Conservation (phyloP, 2,888 invertebrate genomes). For the Scaptomyza flava region DNA sequence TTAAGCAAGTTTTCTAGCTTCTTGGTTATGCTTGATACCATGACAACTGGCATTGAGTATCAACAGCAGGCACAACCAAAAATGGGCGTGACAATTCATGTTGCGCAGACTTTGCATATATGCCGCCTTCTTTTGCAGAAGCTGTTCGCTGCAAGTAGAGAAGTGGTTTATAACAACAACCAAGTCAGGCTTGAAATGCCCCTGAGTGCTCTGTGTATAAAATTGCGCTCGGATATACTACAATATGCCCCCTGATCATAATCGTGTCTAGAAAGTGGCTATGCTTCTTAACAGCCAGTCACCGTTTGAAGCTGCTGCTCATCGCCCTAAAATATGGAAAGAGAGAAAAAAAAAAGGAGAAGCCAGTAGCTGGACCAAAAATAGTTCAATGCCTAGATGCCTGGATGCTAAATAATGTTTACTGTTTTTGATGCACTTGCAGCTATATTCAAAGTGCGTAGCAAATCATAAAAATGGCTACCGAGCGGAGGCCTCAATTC, state of each 20-base stretch:
- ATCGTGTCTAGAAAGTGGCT: slow-evolving; percentile 70
- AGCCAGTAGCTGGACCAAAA: slow-evolving; percentile 60
- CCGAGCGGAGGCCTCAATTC: slow-evolving; percentile 29
- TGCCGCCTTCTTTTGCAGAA: slow-evolving; percentile 38
- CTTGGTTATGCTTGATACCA: slow-evolving; percentile 18
- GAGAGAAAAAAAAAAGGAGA: slow-evolving; percentile 7
- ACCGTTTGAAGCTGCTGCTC: slow-evolving; percentile 15
- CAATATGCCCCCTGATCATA: slow-evolving; percentile 52
- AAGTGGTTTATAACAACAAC: slow-evolving; percentile 44
- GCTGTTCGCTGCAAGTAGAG: slow-evolving; percentile 17
- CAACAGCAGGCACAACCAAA: slow-evolving; percentile 5
- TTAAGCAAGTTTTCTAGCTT: slow-evolving; percentile 1
- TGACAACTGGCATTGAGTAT: slow-evolving; percentile 49
- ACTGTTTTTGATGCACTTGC: slow-evolving; percentile 57
- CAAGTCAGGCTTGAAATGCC: slow-evolving; percentile 57
- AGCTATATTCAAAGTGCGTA: slow-evolving; percentile 71
- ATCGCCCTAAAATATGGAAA: slow-evolving; percentile 36
- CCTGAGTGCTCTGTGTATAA: slow-evolving; percentile 73
- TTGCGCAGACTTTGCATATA: slow-evolving; percentile 34
- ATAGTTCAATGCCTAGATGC: slow-evolving; percentile 57
- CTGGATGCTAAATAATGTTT: slow-evolving; percentile 8
- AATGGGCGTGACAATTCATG: slow-evolving; percentile 46
- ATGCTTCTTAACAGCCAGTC: slow-evolving; percentile 41
- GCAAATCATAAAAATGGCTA: slow-evolving; percentile 76
- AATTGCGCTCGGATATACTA: slow-evolving; percentile 20